Evolutionary conservation across 2,888 invertebrate genomes (phyloP).

Genomic region (Phalangium opilio): DNA sequence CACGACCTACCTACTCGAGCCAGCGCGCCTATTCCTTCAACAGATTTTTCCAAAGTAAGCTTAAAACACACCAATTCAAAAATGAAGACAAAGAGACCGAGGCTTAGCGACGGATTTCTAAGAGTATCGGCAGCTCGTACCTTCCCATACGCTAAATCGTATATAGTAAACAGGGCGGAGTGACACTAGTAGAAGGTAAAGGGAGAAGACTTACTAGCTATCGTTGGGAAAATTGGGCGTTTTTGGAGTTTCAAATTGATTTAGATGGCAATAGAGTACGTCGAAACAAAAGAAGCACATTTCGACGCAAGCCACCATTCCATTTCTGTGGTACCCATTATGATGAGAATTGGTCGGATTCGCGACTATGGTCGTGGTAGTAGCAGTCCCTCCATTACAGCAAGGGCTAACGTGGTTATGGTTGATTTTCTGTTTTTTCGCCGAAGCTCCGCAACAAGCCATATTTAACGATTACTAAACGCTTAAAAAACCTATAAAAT

Average conservation of each 20-base stretch:
- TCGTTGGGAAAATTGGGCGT: slow-evolving; percentile 85
- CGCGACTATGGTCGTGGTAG: too few species aligned
- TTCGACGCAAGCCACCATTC: slow-evolving; percentile 62
- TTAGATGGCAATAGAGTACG: slow-evolving; percentile 84
- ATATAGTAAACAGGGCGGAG: too few species aligned
- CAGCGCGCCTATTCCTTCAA: too few species aligned
- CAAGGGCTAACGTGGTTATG: slow-evolving; percentile 38
- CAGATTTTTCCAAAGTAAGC: too few species aligned
- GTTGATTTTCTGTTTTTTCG: background rate
- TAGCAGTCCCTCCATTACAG: slow-evolving; percentile 35
- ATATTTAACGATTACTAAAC: too few species aligned
- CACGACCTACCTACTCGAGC: too few species aligned
- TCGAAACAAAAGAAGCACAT: slow-evolving; percentile 99
- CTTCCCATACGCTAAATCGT: too few species aligned
- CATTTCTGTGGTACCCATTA: slow-evolving; percentile 18
- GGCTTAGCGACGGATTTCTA: background rate
- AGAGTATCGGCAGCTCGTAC: too few species aligned
- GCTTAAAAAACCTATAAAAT: too few species aligned
- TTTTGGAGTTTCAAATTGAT: slow-evolving; percentile 80
- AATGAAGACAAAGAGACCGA: background rate
- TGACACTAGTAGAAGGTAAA: slow-evolving; percentile 4
- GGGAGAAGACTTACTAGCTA: slow-evolving; percentile 60
- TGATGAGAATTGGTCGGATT: slow-evolving; percentile 13
- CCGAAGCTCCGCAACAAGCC: background rate
- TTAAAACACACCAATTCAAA: background rate